These are phyloP conservation scores for Leptinotarsa defecta DNA, from an alignment of 1,140 invertebrate species.

Conservation along the genomic window DNA sequence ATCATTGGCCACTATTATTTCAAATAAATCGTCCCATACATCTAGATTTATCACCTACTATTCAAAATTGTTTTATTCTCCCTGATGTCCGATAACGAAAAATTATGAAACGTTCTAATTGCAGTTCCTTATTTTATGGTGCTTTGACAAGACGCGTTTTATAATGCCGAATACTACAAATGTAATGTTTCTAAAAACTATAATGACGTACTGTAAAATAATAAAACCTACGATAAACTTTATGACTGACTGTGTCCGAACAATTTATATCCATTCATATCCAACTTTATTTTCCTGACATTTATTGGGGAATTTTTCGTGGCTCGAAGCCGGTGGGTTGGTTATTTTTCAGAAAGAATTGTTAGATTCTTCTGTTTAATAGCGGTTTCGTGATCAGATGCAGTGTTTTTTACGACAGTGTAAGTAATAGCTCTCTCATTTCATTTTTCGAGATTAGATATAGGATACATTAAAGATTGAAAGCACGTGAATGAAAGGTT, in stretches of 20 bases:
- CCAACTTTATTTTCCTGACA: constrained; percentile 22
- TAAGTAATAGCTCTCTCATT: neutral
- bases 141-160: neutral
- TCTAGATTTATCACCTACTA: no score
- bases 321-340: neutral
- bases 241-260: neutral
- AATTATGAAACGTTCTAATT: no score
- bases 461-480: neutral
- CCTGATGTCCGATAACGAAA: no score
- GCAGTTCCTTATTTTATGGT: no score
- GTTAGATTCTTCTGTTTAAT: neutral
- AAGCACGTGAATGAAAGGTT: neutral
- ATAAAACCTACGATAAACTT: constrained; percentile 12
- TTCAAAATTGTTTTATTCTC: no score
- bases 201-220: neutral
- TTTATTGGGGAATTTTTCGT: constrained; percentile 23
- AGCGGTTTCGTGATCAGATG: neutral
- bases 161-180: neutral
- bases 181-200: neutral
- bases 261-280: constrained; percentile 9
- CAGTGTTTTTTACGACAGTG: neutral
- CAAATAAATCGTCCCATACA: no score
- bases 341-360: neutral
- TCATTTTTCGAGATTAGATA: neutral
- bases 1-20: no score